Evolutionary conservation across 2,797 vertebrate genomes (phyloP).

Genomic region (Sebastes iracundus): DNA sequence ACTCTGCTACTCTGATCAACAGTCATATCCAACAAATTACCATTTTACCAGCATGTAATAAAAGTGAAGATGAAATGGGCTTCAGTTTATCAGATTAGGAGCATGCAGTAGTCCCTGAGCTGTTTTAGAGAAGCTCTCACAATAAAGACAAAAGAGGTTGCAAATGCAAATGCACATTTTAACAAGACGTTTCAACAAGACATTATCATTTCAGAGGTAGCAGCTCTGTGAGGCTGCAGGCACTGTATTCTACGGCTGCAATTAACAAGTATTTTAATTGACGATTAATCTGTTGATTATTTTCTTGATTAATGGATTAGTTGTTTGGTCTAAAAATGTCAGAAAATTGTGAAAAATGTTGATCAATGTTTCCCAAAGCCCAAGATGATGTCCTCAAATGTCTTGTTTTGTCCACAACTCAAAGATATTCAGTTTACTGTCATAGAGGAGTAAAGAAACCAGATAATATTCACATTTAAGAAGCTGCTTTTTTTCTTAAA

Average conservation of each 20-base stretch:
- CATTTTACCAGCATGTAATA: conserved; percentile 12
- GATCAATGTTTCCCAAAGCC: no score
- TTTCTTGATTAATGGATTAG: no score
- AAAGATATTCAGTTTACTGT: no score
- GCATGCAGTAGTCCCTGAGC: background rate
- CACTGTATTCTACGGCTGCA: background rate
- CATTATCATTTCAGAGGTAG: background rate
- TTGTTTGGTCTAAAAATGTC: no score
- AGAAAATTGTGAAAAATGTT: no score
- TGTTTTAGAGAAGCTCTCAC: conserved; percentile 30
- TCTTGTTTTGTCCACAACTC: no score
- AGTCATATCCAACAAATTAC: conserved; percentile 10
- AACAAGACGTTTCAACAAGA: background rate
- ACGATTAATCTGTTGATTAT: no score
- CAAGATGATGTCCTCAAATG: no score
- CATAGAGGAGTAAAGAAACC: no score
- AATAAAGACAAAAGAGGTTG: conserved; percentile 53
- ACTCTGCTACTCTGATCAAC: background rate
- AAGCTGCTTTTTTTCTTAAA: no score
- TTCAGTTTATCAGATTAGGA: conserved; percentile 19
- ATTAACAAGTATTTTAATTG: no score
- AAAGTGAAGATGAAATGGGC: conserved; percentile 5
- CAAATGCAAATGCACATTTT: conserved; percentile 48
- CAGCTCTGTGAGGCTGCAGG: background rate
- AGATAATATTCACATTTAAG: no score